Base-by-base conservation (phyloP, 2,113 vertebrate genomes). In the Paedocypris sp. region DNA sequence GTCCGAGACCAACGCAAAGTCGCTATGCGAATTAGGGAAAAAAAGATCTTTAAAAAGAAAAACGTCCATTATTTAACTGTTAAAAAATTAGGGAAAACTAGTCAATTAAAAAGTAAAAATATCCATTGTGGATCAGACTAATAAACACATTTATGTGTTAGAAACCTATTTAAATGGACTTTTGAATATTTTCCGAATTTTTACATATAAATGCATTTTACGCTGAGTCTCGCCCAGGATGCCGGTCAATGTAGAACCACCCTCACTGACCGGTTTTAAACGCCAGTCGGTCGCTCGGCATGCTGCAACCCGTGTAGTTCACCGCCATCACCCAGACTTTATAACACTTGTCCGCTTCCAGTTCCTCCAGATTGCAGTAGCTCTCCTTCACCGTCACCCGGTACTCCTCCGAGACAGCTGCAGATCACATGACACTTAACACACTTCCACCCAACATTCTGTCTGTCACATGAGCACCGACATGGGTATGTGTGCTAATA, bases 291-390 rank as follows among this genome's bases (percentile, higher is more conserved):
- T 93, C 89, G 29, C 91, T 97, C 61, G 94, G 93, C 66, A 98
- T 81, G 63, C 94, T 97, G 75, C 93, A 98, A 60, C 95, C 94
- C 0, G 89, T 87, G 61, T 91, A 83, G 71, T 99, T 99, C 75
- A 99, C 89, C 46, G 93, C 93, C 93, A 97, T 97, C 65, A 97
- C 87, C 93, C 95, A 98, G 47, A 98, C 93, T 51, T 89, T 88
- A 75, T 97, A 99, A 50, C 76, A 84, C 71, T 51, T 88, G 73
- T 92, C 89, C 19, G 94, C 88, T 46, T 97, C 92, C 73, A 99
- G 71, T 62, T 97, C 93, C 75, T 99, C 95, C 79, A 99, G 84
- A 58, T 89, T 84, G 62, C 91, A 96, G 74, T 89, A 93, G 69
- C 92, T 95, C 78, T 98, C 95, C 71, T 97, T 98, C 76, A 98